Base-by-base conservation (phyloP, 2,888 invertebrate species). In the Phyllotreta striolata region DNA sequence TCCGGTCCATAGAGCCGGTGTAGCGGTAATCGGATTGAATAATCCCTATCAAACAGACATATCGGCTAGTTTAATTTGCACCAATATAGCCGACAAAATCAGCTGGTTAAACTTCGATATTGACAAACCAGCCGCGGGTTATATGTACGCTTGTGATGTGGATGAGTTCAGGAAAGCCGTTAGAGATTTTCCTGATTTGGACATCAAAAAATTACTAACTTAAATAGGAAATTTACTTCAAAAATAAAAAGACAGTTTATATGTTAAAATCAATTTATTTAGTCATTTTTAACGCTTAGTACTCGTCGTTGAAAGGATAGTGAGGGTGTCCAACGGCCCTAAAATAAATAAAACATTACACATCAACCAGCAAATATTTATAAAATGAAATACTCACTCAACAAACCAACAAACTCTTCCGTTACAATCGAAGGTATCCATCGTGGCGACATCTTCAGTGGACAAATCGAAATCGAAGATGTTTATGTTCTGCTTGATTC, bases 381-480 rank as follows among this genome's bases (percentile, higher is more conserved):
- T 13, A 44, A 7, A 49, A 24, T 34, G 8, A 49, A 14, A 38
- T 60, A 84, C 85, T 85, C 78, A 89, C 89, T 83, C 85, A 0
- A 79, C 77, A 84, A 88, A 85, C 0, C 87, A 85, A 60, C 87
- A 87, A 54, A 89, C 69, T 64, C 76, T 70, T 64, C 75, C 76
- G 49, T 89, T 88, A 70, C 89, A 88, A 73, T 93, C 88, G 73
- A 93, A 89, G 6, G 83, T 82, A 75, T 89, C 87, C 62, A 94
- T 87, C 3, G 83, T 81, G 6, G 82, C 77, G 69, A 92, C 78
- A 72, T 93, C 92, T 46, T 90, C 89, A 0, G 82, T 72, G 0
- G 84, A 82, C 69, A 93, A 81, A 69, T 88, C 84, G 78, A 93
- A 93, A 80, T 91, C 90, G 70, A 89, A 87, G 5, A 93, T 88